phyloP scores from a whole-genome alignment of 2,888 invertebrate species.

The Poecilus cupreus region DNA sequence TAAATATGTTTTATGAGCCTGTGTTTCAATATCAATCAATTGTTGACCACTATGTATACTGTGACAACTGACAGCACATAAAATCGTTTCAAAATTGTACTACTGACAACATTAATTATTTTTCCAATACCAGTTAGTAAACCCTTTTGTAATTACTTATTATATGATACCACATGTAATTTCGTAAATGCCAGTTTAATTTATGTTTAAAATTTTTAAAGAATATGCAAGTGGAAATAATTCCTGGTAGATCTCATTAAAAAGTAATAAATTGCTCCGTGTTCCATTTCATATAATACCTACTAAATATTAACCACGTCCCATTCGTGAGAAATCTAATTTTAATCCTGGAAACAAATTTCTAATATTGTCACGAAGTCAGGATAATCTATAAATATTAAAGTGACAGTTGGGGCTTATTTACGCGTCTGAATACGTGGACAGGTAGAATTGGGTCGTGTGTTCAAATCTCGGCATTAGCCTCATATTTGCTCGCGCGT shows the following conservation, averaged over 20 bases:
- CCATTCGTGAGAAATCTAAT: neutral
- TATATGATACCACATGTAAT: too few relatives aligned
- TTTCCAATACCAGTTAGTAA: too few relatives aligned
- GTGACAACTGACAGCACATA: too few relatives aligned
- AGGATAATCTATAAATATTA: neutral
- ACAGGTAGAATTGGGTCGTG: conserved; percentile 27
- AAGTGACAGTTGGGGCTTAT: conserved; percentile 5
- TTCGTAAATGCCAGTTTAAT: too few relatives aligned
- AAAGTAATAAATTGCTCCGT: neutral
- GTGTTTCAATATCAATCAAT: too few relatives aligned
- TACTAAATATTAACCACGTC: neutral
- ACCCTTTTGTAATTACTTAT: too few relatives aligned
- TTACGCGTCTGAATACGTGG: neutral
- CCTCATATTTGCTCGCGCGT: conserved; percentile 13
- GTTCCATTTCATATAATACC: neutral
- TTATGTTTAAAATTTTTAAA: neutral
- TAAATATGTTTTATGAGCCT: too few relatives aligned
- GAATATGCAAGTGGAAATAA: neutral
- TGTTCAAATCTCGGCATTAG: conserved; percentile 14
- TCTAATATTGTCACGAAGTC: neutral
- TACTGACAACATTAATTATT: too few relatives aligned
- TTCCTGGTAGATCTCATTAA: neutral
- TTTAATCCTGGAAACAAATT: neutral
- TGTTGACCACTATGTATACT: too few relatives aligned
- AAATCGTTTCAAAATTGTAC: too few relatives aligned